Base-by-base conservation (phyloP, 2,888 invertebrate species). In the Cremastinae sp. region DNA sequence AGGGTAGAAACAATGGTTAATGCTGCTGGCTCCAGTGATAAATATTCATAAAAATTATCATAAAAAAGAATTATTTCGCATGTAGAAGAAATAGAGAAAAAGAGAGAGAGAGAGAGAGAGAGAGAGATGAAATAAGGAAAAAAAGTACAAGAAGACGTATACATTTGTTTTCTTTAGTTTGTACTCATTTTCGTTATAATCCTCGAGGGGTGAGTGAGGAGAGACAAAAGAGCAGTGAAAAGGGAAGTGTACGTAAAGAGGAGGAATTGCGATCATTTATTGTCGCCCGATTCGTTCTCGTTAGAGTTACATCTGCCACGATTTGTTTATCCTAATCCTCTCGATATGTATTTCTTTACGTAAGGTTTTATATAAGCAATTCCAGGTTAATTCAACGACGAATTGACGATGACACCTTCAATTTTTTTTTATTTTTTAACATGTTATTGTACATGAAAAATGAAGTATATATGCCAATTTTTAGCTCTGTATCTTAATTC, bases 271-370 rank as follows among this genome's bases (percentile, higher is more conserved):
- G 47, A 76, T 73, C 69, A 76, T 76, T 76, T 73, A 65, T 76
- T 54, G 64, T 69, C 73, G 41, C 28, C 64, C 65, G 54, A 69
- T 73, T 73, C 69, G 64, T 71, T 71, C 73, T 72, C 64, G 68
- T 75, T 75, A 78, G 75, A 78, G 73, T 78, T 79, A 81, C 80
- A 81, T 82, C 81, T 82, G 80, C 74, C 62, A 71, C 79, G 78
- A 81, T 81, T 79, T 78, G 75, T 82, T 80, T 78, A 76, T 75
- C 79, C 75, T 81, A 80, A 82, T 80, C 75, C 75, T 77, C 66
- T 49, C 66, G 12, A 47, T 62, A 59, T 36, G 45, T 38, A 61
- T 20, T 14, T 16, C 53, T 45, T 20, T 36, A 70, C 54, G 14
- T 28, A 47, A 45, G 28, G 9, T 45, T 20, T n/a, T n/a, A n/a